These are phyloP conservation scores for Gallinago jamesoni DNA, from an alignment of 2,113 vertebrate species.

Conservation along the genomic window DNA sequence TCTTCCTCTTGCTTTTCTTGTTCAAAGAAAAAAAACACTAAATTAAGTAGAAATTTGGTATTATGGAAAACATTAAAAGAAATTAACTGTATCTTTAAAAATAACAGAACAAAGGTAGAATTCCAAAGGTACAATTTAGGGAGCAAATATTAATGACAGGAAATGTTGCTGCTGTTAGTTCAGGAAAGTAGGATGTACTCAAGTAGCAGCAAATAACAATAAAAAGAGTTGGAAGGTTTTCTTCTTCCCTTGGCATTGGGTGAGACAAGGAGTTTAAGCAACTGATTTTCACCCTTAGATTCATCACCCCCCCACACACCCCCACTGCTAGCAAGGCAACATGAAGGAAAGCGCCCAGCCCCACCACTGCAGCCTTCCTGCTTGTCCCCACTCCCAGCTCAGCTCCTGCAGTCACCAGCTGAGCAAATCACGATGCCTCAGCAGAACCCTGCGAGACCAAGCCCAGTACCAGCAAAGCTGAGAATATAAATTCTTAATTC, in stretches of 20 bases:
- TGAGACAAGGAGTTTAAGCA: not conserved
- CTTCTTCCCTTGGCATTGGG: not conserved
- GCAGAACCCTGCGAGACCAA: rapidly evolving
- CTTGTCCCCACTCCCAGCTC: not conserved
- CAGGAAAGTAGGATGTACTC: not conserved
- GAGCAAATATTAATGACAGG: not conserved
- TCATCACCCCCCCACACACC: not conserved
- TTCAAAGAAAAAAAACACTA: not conserved
- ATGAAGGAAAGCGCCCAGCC: not conserved
- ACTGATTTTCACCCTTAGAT: not conserved
- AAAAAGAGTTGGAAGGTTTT: not conserved
- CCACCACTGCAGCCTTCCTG: not conserved
- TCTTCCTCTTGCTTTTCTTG: not conserved
- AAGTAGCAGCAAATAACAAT: not conserved
- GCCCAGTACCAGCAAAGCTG: not conserved
- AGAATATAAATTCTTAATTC: not conserved
- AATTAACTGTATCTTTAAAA: not conserved
- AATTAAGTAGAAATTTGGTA: not conserved
- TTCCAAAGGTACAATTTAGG: not conserved
- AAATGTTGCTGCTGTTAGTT: not conserved
- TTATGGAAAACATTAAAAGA: not conserved
- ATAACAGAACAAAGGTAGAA: not conserved
- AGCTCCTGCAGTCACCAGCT: not conserved
- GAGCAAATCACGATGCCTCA: not conserved
- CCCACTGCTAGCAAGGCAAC: not conserved